Conservation (phyloP, 1,140 invertebrate species). For the Magallana angulata region DNA sequence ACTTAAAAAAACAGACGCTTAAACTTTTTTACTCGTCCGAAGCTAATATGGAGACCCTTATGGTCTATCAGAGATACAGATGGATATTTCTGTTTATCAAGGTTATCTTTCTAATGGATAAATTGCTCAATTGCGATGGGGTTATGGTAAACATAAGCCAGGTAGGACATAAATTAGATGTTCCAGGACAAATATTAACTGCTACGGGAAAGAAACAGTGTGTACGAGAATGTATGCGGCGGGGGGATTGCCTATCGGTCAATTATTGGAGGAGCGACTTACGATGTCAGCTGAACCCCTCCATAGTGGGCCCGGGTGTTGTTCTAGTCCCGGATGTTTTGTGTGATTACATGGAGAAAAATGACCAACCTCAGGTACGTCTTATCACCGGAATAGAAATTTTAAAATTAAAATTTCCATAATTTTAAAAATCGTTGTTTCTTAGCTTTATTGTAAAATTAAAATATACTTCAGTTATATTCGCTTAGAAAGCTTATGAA, state of each 20-base stretch:
- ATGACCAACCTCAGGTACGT: not conserved
- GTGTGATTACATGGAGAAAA: not conserved
- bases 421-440: too few relatives aligned
- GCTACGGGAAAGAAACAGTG: not conserved
- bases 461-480: too few relatives aligned
- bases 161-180: not conserved
- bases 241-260: not conserved
- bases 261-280: not conserved
- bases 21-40: too few relatives aligned
- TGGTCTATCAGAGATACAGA: too few relatives aligned
- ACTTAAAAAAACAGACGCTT: too few relatives aligned
- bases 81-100: too few relatives aligned
- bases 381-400: too few relatives aligned
- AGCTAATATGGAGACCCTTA: too few relatives aligned
- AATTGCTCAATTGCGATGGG: not conserved
- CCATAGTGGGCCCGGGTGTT: not conserved
- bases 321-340: not conserved
- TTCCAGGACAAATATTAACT: not conserved
- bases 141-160: not conserved
- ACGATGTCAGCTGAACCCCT: not conserved
- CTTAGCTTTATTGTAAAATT: too few relatives aligned
- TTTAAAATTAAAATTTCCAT: too few relatives aligned
- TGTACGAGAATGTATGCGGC: not conserved
- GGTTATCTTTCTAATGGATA: not conserved
- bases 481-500: too few relatives aligned